Evolutionary conservation across 2,113 vertebrate species (phyloP).

Genomic region (Pedetes capensis): DNA sequence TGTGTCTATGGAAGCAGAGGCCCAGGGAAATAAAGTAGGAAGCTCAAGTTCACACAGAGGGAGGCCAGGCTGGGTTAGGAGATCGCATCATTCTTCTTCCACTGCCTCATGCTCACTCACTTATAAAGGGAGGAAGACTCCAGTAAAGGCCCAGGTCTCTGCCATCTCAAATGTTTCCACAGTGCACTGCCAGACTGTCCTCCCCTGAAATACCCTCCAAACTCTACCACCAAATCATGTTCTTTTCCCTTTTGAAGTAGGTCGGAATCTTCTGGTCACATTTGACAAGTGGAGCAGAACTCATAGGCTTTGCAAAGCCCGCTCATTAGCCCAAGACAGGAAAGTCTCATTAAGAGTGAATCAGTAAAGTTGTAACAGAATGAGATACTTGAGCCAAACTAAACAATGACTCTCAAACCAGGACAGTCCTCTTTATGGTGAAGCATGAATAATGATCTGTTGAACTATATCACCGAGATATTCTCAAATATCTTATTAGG

Average conservation of each 20-base stretch:
- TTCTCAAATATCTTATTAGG: neutral
- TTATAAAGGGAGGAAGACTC: neutral
- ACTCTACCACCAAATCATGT: neutral
- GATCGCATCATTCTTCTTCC: neutral
- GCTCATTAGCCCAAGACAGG: conserved; percentile 30
- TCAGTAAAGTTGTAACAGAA: neutral
- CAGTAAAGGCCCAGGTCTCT: neutral
- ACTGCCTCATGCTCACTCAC: neutral
- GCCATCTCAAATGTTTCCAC: neutral
- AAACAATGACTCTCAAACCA: neutral
- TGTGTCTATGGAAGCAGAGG: neutral
- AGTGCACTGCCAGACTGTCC: rapidly evolving
- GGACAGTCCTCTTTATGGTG: neutral
- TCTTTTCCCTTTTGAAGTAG: neutral
- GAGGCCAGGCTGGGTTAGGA: rapidly evolving
- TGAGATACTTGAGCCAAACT: neutral
- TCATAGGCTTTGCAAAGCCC: neutral
- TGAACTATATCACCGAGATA: neutral
- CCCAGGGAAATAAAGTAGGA: neutral
- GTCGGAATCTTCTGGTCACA: conserved; percentile 42
- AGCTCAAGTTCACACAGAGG: neutral
- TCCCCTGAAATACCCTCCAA: neutral
- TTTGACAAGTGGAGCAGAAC: conserved; percentile 62
- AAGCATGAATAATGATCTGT: neutral
- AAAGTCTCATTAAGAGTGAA: neutral